Conservation (phyloP, 2,797 vertebrate genomes). For the Liparis tanakae region DNA sequence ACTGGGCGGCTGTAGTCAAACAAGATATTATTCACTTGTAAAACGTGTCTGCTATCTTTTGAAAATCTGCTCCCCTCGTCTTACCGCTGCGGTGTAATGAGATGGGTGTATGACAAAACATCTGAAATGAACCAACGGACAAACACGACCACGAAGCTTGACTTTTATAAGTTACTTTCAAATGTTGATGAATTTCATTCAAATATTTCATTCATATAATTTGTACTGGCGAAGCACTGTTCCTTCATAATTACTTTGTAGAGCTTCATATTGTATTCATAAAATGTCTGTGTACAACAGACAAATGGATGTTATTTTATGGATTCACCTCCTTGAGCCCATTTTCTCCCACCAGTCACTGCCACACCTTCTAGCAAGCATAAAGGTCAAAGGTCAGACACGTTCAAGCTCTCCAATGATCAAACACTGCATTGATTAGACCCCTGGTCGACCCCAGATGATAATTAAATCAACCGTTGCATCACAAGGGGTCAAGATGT, state of each 20-base stretch:
- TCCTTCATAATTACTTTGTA: no score
- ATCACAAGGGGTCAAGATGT: slow-evolving; percentile 33
- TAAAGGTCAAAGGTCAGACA: slow-evolving; percentile 82
- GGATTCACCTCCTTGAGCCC: not conserved
- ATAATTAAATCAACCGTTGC: slow-evolving; percentile 76
- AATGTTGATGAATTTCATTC: not conserved
- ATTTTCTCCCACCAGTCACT: slow-evolving; percentile 20
- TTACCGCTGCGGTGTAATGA: not conserved
- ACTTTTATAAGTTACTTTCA: not conserved
- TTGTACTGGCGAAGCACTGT: not conserved
- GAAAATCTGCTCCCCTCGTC: not conserved
- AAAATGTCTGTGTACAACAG: not conserved
- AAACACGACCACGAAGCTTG: not conserved
- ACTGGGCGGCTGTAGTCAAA: slow-evolving; percentile 15
- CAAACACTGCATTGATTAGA: slow-evolving; percentile 81
- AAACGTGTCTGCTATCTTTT: not conserved
- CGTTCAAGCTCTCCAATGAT: slow-evolving; percentile 84
- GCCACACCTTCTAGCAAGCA: slow-evolving; percentile 39
- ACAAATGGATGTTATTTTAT: not conserved
- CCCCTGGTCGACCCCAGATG: slow-evolving; percentile 73
- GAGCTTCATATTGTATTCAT: not conserved
- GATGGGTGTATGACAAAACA: not conserved
- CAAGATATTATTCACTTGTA: slow-evolving; percentile 2
- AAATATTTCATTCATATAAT: not conserved
- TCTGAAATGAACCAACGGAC: not conserved